Evolutionary conservation across 2,797 vertebrate species (phyloP), one percentile per base, ranked within the genome.

Genomic region (Antennarius maculatus): DNA sequence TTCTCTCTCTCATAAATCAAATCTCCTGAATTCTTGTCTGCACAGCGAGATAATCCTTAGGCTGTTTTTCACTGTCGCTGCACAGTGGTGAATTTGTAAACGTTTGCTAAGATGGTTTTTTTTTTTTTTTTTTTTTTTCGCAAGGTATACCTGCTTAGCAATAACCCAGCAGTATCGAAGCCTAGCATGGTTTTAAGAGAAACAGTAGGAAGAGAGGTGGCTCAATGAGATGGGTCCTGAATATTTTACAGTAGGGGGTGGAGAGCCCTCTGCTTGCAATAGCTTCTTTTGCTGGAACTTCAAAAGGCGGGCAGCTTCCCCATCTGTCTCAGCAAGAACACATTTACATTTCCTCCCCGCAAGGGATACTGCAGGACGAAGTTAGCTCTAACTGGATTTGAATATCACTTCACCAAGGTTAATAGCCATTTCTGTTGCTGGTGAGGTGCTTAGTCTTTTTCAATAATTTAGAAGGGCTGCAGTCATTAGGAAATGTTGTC

Each of bases 321-420:
- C 91, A 89, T 94, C 92, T 93, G 92, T 93, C 92, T 92, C 79
- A 82, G 86, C 85, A 58, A 85, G 86, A 92, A 89, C 89, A 89
- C 87, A 93, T 94, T 94, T 93, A 90, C 92, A 94, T 93, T 91
- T 92, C 90, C 84, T 88, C 69, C 85, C 91, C 84, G 76, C 85
- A 51, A 92, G 92, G 92, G 88, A 93, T 88, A 90, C 91, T 85
- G 89, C 76, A 86, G 85, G 80, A 87, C 86, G 81, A 87, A 90
- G 90, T 90, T 89, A 76, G 85, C 86, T 83, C 77, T 91, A 92
- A 92, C 92, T 81, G 88, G 91, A 92, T 93, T 91, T 90, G 88
- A 93, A 90, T 93, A 93, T 88, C 79, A 67, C 83, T 92, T 88
- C 86, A 72, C 86, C 89, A 90, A 94, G 92, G 94, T 94, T 94